Evolutionary conservation across 2,888 invertebrate species (phyloP).

Genomic region (Ischnus inquisitorius): DNA sequence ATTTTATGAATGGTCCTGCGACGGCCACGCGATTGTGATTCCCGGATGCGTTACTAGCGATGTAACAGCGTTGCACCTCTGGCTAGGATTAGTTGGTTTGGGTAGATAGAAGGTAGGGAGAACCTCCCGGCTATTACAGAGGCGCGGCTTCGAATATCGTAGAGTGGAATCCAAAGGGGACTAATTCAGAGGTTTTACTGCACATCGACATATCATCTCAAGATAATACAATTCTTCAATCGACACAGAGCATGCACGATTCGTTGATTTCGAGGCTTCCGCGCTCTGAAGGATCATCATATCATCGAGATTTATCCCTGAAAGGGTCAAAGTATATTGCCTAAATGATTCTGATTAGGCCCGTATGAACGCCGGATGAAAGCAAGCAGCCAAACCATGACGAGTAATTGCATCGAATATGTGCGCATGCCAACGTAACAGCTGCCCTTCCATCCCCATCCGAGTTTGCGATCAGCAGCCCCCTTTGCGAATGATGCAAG

Average conservation of each 20-base stretch:
- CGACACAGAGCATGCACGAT: not conserved
- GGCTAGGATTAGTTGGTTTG: no score
- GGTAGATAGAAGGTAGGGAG: no score
- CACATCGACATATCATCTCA: not conserved
- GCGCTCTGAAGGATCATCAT: no score
- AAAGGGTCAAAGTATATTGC: not conserved
- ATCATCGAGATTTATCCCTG: not conserved
- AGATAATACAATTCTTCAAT: not conserved
- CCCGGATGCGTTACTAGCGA: no score
- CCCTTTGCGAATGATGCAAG: slow-evolving; percentile 25
- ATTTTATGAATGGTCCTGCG: no score
- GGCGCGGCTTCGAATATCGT: no score
- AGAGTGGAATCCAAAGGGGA: no score
- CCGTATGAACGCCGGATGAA: slow-evolving; percentile 4
- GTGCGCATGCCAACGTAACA: slow-evolving; percentile 24
- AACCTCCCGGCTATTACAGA: no score
- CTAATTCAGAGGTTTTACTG: no score
- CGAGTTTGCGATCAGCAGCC: not conserved
- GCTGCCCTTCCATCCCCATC: not conserved
- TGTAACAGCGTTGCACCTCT: no score
- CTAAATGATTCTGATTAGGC: not conserved
- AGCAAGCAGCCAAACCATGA: slow-evolving; percentile 33
- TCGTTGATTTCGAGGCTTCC: not conserved
- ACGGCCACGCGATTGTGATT: no score
- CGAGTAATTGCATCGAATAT: slow-evolving; percentile 44